Evolutionary conservation across 1,140 invertebrate species (phyloP).

Genomic region (Calosoma granatense): DNA sequence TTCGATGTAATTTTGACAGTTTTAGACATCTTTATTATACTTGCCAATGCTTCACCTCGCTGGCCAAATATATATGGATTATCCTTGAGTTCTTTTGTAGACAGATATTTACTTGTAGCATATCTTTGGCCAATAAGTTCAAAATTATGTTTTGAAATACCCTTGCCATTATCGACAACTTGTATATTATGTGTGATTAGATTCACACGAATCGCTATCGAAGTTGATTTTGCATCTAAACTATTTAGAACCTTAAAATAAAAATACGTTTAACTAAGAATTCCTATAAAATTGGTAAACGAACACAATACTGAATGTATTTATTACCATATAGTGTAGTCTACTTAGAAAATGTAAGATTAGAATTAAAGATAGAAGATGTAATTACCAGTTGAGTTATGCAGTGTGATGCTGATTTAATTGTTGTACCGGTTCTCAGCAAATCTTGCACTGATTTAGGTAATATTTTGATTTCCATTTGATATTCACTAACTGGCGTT

Average conservation of each 20-base stretch:
- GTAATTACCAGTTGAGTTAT: neutral
- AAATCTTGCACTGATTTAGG: neutral
- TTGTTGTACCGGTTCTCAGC: neutral
- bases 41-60: constrained; percentile 53
- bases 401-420: neutral
- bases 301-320: too few relatives aligned
- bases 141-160: constrained; percentile 42
- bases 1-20: constrained; percentile 45
- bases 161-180: constrained; percentile 56
- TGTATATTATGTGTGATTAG: constrained; percentile 46
- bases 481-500: too few relatives aligned
- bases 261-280: constrained; percentile 11
- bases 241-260: constrained; percentile 48
- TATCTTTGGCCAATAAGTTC: constrained; percentile 45
- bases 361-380: neutral
- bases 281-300: neutral
- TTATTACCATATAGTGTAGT: too few relatives aligned
- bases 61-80: constrained; percentile 46
- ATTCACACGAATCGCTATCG: constrained; percentile 50
- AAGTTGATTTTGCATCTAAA: constrained; percentile 49
- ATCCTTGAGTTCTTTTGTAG: constrained; percentile 38
- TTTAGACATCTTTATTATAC: constrained; percentile 43
- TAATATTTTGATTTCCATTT: neutral
- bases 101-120: constrained; percentile 50
- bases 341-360: too few relatives aligned